Percentiles rank a stretch among this genome's conserved stretches.
phyloP scores from a whole-genome alignment of 37 sponge, comb jelly and placozoan species.

The Geodia barretti region DNA sequence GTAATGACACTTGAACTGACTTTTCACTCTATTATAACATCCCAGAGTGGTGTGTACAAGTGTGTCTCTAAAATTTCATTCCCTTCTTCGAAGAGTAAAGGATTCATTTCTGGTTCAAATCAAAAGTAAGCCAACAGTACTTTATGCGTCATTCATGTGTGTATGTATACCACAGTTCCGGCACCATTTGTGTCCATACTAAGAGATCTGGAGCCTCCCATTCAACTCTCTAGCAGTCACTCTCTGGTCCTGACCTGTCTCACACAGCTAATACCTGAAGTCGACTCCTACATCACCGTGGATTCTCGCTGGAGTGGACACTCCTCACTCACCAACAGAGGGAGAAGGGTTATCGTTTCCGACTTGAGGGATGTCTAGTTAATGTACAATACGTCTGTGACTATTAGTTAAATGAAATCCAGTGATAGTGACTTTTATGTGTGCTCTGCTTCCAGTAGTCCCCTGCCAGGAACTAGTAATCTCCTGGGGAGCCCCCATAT shows the following conservation, averaged over 20 bases:
- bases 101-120: not conserved
- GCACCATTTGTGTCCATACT: not conserved
- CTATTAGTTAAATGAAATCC: not conserved
- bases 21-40: too few species aligned
- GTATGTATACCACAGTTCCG: slow-evolving; percentile 3
- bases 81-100: not conserved
- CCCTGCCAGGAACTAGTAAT: not conserved
- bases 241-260: slow-evolving; percentile 13
- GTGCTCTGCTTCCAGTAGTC: not conserved
- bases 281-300: not conserved
- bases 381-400: not conserved
- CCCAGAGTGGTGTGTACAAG: too few species aligned
- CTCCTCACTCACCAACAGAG: not conserved
- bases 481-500: not conserved
- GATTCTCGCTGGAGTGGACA: not conserved
- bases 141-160: not conserved
- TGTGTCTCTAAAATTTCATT: too few species aligned
- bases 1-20: too few species aligned
- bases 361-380: not conserved
- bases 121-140: not conserved
- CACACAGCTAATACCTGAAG: slow-evolving; percentile 6
- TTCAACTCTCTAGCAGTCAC: not conserved
- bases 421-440: not conserved
- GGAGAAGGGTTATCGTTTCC: not conserved
- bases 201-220: not conserved